These are phyloP conservation scores for Paragorgia papillata DNA, from an alignment of 92 coral and sea anemone genomes.

Conservation along the genomic window DNA sequence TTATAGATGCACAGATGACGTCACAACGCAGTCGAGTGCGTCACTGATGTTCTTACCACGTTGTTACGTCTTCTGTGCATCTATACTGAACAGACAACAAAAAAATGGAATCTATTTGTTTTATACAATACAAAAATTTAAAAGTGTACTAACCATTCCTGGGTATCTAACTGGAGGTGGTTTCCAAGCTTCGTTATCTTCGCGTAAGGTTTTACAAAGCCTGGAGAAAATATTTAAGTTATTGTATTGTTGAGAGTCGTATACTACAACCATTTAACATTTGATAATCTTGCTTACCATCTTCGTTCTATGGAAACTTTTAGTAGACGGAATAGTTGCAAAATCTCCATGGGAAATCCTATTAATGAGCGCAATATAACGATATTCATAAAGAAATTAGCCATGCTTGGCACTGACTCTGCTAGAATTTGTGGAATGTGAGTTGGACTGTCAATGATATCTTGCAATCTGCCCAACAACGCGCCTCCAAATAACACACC, in stretches of 20 bases:
- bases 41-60: too few relatives aligned
- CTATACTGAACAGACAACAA: too few relatives aligned
- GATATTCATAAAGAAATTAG: slow-evolving; percentile 76
- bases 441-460: slow-evolving; percentile 56
- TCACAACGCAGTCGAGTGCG: too few relatives aligned
- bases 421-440: slow-evolving; percentile 69
- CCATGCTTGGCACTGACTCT: slow-evolving; percentile 75
- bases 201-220: slow-evolving; percentile 65
- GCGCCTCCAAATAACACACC: slow-evolving; percentile 72
- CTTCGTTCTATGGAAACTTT: slow-evolving; percentile 68
- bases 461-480: slow-evolving; percentile 58
- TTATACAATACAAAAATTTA: too few relatives aligned
- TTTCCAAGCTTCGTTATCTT: slow-evolving; percentile 80
- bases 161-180: slow-evolving; percentile 85
- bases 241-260: too few relatives aligned
- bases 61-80: too few relatives aligned
- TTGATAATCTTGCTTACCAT: slow-evolving; percentile 43
- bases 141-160: slow-evolving; percentile 70
- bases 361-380: slow-evolving; percentile 70
- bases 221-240: not conserved
- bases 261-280: too few relatives aligned
- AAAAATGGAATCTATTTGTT: too few relatives aligned
- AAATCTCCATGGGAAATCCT: slow-evolving; percentile 71
- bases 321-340: slow-evolving; percentile 71
- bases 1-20: too few relatives aligned